Conservation (phyloP, 92 coral and sea anemone genomes). For the Ricordea florida region DNA sequence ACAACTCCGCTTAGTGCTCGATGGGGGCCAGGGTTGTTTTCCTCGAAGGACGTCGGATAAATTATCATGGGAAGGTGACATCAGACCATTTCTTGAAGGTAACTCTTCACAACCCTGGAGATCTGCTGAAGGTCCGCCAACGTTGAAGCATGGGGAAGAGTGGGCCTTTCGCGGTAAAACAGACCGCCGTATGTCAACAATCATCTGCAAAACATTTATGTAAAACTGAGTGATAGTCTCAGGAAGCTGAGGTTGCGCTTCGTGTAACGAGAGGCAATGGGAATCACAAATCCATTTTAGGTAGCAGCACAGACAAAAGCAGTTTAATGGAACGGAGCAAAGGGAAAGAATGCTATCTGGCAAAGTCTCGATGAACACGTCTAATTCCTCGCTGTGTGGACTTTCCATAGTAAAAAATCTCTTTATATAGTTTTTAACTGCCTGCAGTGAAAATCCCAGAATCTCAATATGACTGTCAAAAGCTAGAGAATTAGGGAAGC, state of each 20-base stretch:
- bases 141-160: no score
- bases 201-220: not conserved
- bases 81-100: no score
- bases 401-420: not conserved
- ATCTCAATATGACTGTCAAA: not conserved
- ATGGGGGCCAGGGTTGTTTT: not conserved
- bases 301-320: slow-evolving; percentile 4
- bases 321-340: slow-evolving; percentile 11
- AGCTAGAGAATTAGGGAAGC: not conserved
- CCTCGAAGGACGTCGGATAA: no score
- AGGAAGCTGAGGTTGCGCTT: not conserved
- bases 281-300: not conserved
- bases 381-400: not conserved
- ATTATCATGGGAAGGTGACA: no score
- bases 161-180: no score
- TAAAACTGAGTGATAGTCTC: slow-evolving; percentile 9
- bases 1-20: not conserved
- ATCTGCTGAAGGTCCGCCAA: no score
- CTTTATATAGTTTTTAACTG: not conserved
- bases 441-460: slow-evolving; percentile 3
- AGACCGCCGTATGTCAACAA: not conserved
- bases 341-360: slow-evolving; percentile 11
- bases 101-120: no score
- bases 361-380: not conserved
- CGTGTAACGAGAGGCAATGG: not conserved